Evolutionary conservation across 2,113 vertebrate species (phyloP).

Genomic region (Pluvianellus socialis): DNA sequence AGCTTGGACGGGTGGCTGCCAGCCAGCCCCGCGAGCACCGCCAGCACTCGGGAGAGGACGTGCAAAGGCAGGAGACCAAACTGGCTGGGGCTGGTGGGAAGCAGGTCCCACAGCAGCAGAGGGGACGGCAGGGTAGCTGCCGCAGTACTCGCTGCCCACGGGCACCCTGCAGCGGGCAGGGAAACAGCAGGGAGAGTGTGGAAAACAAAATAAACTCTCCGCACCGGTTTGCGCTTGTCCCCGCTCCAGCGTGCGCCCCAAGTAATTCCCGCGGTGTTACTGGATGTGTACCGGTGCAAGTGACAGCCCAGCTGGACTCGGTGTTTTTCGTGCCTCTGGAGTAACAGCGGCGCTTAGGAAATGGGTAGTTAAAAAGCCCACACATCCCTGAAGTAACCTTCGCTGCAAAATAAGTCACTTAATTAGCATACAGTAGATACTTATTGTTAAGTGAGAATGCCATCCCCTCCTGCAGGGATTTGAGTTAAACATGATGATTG

Average conservation of each 20-base stretch:
- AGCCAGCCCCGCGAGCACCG: background rate
- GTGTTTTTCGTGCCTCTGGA: background rate
- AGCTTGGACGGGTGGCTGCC: background rate
- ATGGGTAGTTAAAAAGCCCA: conserved; percentile 33
- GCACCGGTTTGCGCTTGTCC: background rate
- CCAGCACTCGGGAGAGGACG: background rate
- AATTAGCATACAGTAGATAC: conserved; percentile 76
- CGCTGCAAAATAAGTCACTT: conserved; percentile 69
- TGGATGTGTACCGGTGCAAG: background rate
- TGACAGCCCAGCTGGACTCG: background rate
- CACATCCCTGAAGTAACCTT: conserved; percentile 60
- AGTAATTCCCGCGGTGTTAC: background rate
- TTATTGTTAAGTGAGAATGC: conserved; percentile 75
- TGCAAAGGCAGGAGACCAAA: background rate
- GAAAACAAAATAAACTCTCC: background rate
- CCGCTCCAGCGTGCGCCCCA: rapidly evolving
- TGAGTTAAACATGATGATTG: conserved; percentile 80
- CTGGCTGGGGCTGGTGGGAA: background rate
- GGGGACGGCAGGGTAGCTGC: background rate
- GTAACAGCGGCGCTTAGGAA: background rate
- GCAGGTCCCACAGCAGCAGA: rapidly evolving
- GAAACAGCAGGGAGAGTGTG: rapidly evolving
- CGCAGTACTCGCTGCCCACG: rapidly evolving
- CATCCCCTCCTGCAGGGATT: conserved; percentile 72
- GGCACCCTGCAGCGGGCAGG: rapidly evolving